Base-by-base conservation (phyloP, 2,888 invertebrate genomes). In the Muscina levida region DNA sequence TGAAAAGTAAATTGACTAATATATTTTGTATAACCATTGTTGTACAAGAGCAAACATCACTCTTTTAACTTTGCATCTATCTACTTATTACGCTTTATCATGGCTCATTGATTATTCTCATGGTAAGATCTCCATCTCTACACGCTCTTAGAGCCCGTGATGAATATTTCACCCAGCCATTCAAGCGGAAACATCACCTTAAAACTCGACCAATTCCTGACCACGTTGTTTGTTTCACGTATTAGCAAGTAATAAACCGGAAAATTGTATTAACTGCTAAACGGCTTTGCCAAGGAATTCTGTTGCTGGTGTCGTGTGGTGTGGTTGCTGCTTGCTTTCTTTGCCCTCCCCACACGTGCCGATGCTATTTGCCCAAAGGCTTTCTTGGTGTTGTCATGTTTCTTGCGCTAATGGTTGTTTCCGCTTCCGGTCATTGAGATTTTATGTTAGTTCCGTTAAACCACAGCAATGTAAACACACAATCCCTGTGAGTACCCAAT, bases 341-440 rank as follows among this genome's bases (percentile, higher is more conserved):
- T 31, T 31, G n/a, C n/a, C n/a, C n/a, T n/a, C n/a, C 24, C 10
- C 48, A 56, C 81, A 81, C 81, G 81, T 81, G 81, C 56, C 67
- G 31, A n/a, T n/a, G n/a, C n/a, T 77, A 31, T 74, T 73, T 72
- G 77, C 74, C 65, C 6, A 62, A 77, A 68, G 72, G 74, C 71
- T 75, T 81, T 75, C 1, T 44, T 39, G 19, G 37, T 37, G 10
- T 13, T 19, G 53, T 11, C 19, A 51, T 67, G 66, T 71, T 74
- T 74, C 56, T 71, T 62, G 39, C 57, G 42, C 62, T 77, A 74
- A 74, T 72, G 68, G 37, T 59, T 82, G 77, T 76, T 74, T 79
- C 71, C 85, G 85, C 86, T 89, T 88, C 86, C 86, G 89, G 88
- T 88, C 88, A 88, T 87, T 88, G 88, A 86, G 19, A 62, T 62